A percentile compares a stretch with the other conserved stretches of the same genome.
Evolutionary conservation across 2,888 invertebrate species (phyloP).

Genomic region (Corythucha ciliata): DNA sequence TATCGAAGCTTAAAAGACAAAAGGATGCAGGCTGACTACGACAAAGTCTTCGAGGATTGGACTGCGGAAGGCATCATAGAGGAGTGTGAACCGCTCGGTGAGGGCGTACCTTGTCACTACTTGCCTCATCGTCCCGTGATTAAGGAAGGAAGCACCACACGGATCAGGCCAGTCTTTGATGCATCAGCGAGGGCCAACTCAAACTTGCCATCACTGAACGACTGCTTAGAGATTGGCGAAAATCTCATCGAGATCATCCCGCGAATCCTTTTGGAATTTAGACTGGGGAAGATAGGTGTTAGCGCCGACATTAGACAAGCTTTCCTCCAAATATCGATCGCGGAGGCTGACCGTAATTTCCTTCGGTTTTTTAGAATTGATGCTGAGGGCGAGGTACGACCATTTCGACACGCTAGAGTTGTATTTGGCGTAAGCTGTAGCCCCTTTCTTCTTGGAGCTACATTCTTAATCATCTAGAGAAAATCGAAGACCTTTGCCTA

Average conservation of each 20-base stretch:
- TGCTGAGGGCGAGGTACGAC: conserved; percentile 1
- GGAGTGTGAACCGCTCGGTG: conserved; percentile 19
- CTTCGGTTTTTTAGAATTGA: conserved; percentile 34
- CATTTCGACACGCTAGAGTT: conserved; percentile 20
- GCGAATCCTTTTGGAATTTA: conserved; percentile 21
- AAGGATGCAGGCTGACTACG: conserved; percentile 30
- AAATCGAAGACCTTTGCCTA: not conserved
- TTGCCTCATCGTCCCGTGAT: conserved; percentile 30
- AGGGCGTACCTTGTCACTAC: conserved; percentile 4
- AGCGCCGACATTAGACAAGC: conserved; percentile 34
- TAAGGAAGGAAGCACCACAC: conserved; percentile 27
- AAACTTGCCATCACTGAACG: conserved; percentile 30
- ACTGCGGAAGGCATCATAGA: conserved; percentile 35
- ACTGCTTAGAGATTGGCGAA: conserved; percentile 33
- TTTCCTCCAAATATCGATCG: conserved; percentile 37
- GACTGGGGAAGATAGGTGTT: conserved; percentile 27
- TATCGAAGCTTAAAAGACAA: conserved; percentile 23
- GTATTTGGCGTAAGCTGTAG: conserved; percentile 26
- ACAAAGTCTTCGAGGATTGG: conserved; percentile 37
- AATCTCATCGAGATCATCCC: conserved; percentile 32
- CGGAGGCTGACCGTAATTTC: conserved; percentile 34
- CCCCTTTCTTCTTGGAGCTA: conserved; percentile 23
- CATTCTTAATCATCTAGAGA: conserved; percentile 16
- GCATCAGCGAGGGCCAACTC: conserved; percentile 27
- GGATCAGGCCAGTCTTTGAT: conserved; percentile 32